phyloP scores from a whole-genome alignment of 2,113 vertebrate species.

The Xenopus borealis region DNA sequence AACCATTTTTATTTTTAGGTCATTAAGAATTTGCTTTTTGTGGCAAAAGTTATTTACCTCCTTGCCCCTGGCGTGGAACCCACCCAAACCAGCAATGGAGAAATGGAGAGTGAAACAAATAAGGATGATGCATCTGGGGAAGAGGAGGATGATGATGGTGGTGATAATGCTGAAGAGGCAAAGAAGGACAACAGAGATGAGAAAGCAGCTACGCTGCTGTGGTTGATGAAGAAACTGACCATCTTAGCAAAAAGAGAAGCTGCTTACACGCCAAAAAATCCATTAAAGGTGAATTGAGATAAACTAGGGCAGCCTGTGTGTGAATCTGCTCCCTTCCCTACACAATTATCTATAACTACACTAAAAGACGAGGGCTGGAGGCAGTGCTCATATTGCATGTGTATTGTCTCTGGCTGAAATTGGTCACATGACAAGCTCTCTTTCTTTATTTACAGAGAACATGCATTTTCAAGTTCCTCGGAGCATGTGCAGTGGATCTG shows the following conservation, averaged over 20 bases:
- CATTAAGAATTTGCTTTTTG: constrained; percentile 91
- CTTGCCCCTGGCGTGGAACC: constrained; percentile 69
- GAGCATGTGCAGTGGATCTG: constrained; percentile 85
- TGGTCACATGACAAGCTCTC: neutral
- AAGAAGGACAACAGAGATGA: constrained; percentile 51
- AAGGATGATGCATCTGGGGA: constrained; percentile 26
- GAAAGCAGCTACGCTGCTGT: constrained; percentile 74
- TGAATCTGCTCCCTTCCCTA: too few species aligned
- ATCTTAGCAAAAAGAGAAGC: constrained; percentile 86
- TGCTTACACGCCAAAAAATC: constrained; percentile 80
- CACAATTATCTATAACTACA: too few species aligned
- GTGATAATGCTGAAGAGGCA: constrained; percentile 28
- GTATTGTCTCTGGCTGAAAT: too few species aligned
- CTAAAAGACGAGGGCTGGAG: too few species aligned
- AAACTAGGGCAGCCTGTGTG: too few species aligned
- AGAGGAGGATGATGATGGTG: constrained; percentile 38
- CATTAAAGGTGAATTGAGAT: constrained; percentile 74
- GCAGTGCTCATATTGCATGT: too few species aligned
- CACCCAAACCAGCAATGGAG: constrained; percentile 33
- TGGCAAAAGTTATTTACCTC: constrained; percentile 87
- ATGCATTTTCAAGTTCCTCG: constrained; percentile 93
- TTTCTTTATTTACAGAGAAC: constrained; percentile 74
- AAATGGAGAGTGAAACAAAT: neutral
- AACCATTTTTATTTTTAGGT: constrained; percentile 65
- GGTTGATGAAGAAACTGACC: constrained; percentile 86